Percentiles rank a stretch among this genome's conserved stretches.
These are phyloP conservation scores for Cyprinella venusta DNA, from an alignment of 2,797 vertebrate genomes.

Conservation along the genomic window DNA sequence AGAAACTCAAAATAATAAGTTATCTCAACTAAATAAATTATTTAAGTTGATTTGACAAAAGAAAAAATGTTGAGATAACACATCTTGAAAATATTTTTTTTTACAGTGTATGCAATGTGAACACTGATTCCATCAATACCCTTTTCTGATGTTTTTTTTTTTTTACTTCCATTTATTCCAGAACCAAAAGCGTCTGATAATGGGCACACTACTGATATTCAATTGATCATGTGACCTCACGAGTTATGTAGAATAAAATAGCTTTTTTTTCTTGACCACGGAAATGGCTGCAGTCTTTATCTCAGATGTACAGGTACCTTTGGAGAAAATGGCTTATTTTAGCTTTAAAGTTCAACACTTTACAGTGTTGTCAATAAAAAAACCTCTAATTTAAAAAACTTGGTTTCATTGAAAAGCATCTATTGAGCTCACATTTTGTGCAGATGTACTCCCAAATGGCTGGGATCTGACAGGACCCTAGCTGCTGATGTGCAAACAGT, in stretches of 20 bases:
- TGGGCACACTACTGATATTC: not conserved
- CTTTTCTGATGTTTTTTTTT: no score
- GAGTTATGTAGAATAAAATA: not conserved
- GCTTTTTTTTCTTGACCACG: not conserved
- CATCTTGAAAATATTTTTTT: no score
- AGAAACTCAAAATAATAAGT: no score
- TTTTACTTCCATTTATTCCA: not conserved
- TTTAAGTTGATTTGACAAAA: no score
- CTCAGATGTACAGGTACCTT: not conserved
- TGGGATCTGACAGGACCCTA: not conserved
- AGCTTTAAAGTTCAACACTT: not conserved
- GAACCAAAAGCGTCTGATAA: not conserved
- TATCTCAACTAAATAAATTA: no score
- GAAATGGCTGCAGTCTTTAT: not conserved
- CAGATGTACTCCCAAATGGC: not conserved
- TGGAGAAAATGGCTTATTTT: not conserved
- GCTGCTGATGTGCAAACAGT: not conserved
- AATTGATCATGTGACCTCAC: not conserved
- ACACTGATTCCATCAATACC: no score
- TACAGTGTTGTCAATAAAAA: not conserved
- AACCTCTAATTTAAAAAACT: not conserved
- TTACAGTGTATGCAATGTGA: no score
- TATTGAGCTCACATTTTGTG: not conserved
- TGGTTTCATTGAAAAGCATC: not conserved
- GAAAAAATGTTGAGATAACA: no score